phyloP scores from a whole-genome alignment of 2,113 vertebrate species.

The Globicephala melas region DNA sequence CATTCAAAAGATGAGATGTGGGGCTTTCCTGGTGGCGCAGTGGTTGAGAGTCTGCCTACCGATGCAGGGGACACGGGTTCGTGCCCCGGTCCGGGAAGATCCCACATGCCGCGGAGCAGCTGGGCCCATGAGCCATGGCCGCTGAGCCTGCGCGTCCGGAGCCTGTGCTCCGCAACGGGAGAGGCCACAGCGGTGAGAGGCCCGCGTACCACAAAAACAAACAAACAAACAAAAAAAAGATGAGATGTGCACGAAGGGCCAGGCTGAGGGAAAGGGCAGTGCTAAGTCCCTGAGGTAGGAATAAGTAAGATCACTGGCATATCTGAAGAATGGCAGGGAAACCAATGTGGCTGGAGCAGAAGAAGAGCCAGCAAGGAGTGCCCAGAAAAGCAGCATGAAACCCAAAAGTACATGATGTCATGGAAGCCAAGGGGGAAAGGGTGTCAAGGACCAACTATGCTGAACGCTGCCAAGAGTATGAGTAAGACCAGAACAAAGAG shows the following conservation, averaged over 20 bases:
- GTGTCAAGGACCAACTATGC: neutral
- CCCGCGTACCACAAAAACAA: too few species aligned
- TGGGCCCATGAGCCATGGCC: too few species aligned
- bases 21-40: too few species aligned
- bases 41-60: too few species aligned
- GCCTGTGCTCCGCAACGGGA: too few species aligned
- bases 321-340: neutral
- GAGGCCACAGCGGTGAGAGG: too few species aligned
- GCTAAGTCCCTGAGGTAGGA: neutral
- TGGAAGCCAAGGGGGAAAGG: neutral
- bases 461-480: neutral
- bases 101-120: too few species aligned
- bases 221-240: neutral
- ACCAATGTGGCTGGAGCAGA: neutral
- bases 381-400: neutral
- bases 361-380: neutral
- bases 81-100: too few species aligned
- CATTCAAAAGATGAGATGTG: neutral
- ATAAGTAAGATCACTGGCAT: neutral
- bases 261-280: neutral
- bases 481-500: neutral
- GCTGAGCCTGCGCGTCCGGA: too few species aligned
- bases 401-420: neutral
- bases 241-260: neutral
- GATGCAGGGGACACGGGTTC: too few species aligned